Percentiles rank a stretch among this genome's conserved stretches.
Evolutionary conservation across 1,140 invertebrate species (phyloP).

Genomic region (Papilio polytes): DNA sequence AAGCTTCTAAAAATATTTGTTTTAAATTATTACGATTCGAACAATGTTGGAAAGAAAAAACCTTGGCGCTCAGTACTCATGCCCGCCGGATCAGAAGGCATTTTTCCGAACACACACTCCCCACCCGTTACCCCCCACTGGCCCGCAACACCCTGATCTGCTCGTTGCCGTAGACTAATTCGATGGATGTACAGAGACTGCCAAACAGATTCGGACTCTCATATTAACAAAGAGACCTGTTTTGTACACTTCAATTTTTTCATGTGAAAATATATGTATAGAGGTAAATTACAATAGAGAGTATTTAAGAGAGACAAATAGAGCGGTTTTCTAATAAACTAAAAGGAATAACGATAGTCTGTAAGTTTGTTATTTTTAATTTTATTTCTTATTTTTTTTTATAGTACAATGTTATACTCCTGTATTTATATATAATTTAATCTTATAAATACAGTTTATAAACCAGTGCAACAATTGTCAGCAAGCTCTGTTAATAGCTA

Average conservation of each 20-base stretch:
- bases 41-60: slow-evolving; percentile 61
- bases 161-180: slow-evolving; percentile 59
- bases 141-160: slow-evolving; percentile 62
- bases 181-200: slow-evolving; percentile 46
- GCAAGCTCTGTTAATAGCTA: slow-evolving; percentile 49
- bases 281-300: no score
- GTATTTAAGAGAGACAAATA: no score
- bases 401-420: not conserved
- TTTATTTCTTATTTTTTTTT: no score
- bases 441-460: not conserved
- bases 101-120: slow-evolving; percentile 77
- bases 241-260: no score
- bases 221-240: no score
- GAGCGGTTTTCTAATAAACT: no score
- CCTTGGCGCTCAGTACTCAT: slow-evolving; percentile 55
- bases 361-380: no score
- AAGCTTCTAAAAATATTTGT: slow-evolving; percentile 39
- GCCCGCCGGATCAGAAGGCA: slow-evolving; percentile 73
- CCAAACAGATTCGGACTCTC: not conserved
- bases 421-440: not conserved
- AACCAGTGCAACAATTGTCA: slow-evolving; percentile 27
- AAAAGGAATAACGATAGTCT: no score
- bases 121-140: slow-evolving; percentile 43
- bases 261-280: no score
- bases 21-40: slow-evolving; percentile 47